Base-by-base conservation (phyloP, 2,113 vertebrate genomes). In the Megaceryle torquata region DNA sequence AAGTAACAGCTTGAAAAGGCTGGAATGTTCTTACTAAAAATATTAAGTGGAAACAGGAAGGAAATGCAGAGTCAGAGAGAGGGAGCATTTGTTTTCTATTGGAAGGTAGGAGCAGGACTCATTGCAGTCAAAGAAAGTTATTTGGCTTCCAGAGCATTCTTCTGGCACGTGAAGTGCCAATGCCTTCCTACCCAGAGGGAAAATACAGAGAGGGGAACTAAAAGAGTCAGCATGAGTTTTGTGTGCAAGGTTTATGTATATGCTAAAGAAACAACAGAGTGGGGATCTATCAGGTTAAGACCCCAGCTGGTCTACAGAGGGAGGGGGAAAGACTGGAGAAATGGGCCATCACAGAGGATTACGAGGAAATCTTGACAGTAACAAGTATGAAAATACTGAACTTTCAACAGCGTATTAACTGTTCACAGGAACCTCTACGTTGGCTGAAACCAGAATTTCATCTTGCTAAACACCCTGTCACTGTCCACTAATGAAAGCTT, bases 291-390 rank as follows among this genome's bases (percentile, higher is more conserved):
- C 50, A 88, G 53, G 60, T 88, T 94, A 81, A 94, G 86, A 61
- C 57, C 95, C 69, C 92, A 92, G 92, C 69, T 95, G 95, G 82
- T 71, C 65, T 86, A 50, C 92, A 96, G 90, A 88, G 94, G 93
- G 77, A 93, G 74, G 64, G 88, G 80, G 86, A 86, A 88, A 57
- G 60, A 61, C 86, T 88, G 77, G 82, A 91, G 93, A 88, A 93
- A 89, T 61, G 65, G 91, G 80, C 61, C 83, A 92, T 95, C 83
- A 35, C 24, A 63, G 69, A 82, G 48, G n/a, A 81, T 39, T 86
- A 56, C 83, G 81, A 75, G 82, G 76, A 93, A 93, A 84, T 56
- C 24, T 71, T 86, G 69, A 88, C 76, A 76, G 31, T 83, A 88
- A 84, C 37, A 75, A 78, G 26, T 61, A 86, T 84, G 53, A 93